These are phyloP conservation scores for Gibbula magus DNA, from an alignment of 2,888 invertebrate species.

Conservation along the genomic window DNA sequence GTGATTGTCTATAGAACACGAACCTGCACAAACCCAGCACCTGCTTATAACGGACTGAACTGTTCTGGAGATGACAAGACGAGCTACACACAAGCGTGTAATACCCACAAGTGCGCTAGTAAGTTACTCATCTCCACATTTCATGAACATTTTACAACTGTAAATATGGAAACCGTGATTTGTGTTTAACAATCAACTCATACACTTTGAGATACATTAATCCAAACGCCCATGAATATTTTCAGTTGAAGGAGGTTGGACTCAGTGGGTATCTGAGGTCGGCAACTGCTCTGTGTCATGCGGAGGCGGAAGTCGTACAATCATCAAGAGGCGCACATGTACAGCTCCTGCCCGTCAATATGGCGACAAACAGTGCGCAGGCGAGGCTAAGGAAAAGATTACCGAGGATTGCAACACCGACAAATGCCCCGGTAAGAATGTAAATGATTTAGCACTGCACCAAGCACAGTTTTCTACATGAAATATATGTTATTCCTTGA, in stretches of 20 bases:
- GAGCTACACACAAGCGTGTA: neutral
- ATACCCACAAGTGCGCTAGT: neutral
- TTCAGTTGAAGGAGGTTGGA: neutral
- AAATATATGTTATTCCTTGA: no score
- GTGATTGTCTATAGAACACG: neutral
- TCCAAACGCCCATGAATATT: neutral
- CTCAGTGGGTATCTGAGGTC: neutral
- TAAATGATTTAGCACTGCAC: no score
- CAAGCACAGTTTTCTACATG: no score
- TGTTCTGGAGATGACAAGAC: neutral
- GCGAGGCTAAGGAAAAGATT: neutral
- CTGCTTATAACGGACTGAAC: neutral
- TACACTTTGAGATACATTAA: neutral
- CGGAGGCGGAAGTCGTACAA: slow-evolving; percentile 9
- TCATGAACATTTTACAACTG: no score
- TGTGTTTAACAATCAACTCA: no score
- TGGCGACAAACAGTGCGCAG: slow-evolving; percentile 17
- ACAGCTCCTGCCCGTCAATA: slow-evolving; percentile 18
- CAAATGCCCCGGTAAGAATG: slow-evolving; percentile 11
- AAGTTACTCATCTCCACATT: no score
- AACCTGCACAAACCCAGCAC: slow-evolving; percentile 18
- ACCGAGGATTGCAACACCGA: neutral
- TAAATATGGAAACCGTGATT: no score
- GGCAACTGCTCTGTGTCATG: slow-evolving; percentile 6
- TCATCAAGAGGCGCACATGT: neutral